These are phyloP conservation scores for Andrena bucephala DNA, from an alignment of 2,888 invertebrate genomes.

Conservation along the genomic window DNA sequence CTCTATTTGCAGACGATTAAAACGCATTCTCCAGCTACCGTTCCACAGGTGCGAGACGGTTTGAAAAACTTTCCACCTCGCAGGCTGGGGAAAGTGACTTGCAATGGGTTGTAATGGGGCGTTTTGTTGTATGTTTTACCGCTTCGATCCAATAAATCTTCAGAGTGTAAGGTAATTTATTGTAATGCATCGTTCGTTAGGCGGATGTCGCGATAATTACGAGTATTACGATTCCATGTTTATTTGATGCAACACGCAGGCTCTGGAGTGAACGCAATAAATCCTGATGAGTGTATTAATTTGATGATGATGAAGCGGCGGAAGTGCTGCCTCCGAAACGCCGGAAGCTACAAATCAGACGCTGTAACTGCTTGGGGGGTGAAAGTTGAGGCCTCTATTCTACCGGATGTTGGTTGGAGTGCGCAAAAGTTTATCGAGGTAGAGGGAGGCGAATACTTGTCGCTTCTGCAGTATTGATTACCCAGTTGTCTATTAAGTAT, in stretches of 20 bases:
- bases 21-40: neutral
- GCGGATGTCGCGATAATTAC: neutral
- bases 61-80: neutral
- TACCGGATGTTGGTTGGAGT: neutral
- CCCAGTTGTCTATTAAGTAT: too few relatives aligned
- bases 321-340: constrained; percentile 16
- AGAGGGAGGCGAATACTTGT: too few relatives aligned
- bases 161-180: too few relatives aligned
- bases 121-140: neutral
- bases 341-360: constrained; percentile 18
- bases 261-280: neutral
- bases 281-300: neutral
- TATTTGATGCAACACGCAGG: neutral
- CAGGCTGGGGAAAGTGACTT: too few relatives aligned
- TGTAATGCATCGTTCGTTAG: neutral
- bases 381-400: neutral
- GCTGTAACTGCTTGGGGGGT: neutral
- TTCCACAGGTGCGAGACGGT: neutral
- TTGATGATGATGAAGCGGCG: neutral
- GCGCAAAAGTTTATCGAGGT: too few relatives aligned
- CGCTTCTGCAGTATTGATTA: too few relatives aligned
- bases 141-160: too few relatives aligned
- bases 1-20: constrained; percentile 40
- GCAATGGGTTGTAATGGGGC: neutral
- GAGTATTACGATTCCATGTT: neutral